These are phyloP conservation scores for Melikaiella ostensackeni DNA, from an alignment of 2,888 invertebrate species.

Conservation along the genomic window DNA sequence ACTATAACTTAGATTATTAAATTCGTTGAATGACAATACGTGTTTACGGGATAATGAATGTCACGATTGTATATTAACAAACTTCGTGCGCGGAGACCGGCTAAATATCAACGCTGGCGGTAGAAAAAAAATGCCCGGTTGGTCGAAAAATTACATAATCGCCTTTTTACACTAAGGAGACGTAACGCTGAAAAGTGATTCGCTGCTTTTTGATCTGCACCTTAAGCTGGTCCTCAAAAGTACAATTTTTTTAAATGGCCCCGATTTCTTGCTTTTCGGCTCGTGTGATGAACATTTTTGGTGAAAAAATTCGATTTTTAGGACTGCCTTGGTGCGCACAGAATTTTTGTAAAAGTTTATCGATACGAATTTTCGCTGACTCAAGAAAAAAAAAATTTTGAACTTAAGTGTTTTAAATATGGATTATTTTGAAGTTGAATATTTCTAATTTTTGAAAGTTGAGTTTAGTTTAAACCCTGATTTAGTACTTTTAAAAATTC, in stretches of 20 bases:
- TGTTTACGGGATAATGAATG: constrained; percentile 63
- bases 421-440: background rate
- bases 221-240: constrained; percentile 13
- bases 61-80: constrained; percentile 54
- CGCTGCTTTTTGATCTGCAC: constrained; percentile 11
- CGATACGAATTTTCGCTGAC: background rate
- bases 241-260: background rate
- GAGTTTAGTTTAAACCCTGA: background rate
- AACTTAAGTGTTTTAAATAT: background rate
- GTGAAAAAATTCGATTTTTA: constrained; percentile 2
- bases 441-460: background rate
- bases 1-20: constrained; percentile 43
- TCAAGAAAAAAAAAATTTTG: background rate
- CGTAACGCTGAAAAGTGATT: constrained; percentile 24
- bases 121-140: constrained; percentile 17
- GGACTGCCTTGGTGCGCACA: background rate
- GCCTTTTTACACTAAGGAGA: constrained; percentile 25
- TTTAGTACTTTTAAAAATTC: background rate
- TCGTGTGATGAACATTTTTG: background rate
- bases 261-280: background rate
- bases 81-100: constrained; percentile 47
- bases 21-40: constrained; percentile 74
- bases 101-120: constrained; percentile 26
- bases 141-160: constrained; percentile 32
- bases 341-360: background rate